Base-by-base conservation (phyloP, 1,140 invertebrate genomes). In the Rhyzopertha dominica region DNA sequence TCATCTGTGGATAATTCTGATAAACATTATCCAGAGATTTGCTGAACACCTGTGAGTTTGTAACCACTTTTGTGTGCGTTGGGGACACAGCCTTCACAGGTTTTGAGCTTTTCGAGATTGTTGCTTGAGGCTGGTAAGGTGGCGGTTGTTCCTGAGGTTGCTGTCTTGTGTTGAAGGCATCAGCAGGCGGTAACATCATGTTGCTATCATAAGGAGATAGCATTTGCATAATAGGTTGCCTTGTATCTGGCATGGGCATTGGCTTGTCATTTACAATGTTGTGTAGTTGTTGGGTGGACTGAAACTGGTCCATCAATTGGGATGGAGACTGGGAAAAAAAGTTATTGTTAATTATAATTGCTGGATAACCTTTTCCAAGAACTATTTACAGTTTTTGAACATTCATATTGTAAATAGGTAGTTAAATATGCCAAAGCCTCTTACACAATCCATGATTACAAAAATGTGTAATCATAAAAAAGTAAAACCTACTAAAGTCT, bases 91-190 rank as follows among this genome's bases (percentile, higher is more conserved):
- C 47, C 20, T 51, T 44, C 19, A 24, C 32, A 64, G 66, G 25
- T 63, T 66, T 52, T 61, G 70, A 40, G 67, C 66, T 49, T 73
- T 74, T 31, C 56, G 60, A 32, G 65, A 67, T 51, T 66, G 74
- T 49, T 71, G 69, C 30, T 66, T n/a, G n/a, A n/a, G 65, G 60
- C 63, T 67, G 49, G 41, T 47, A 50, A 32, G 44, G 7, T 31
- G 53, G 42, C 18, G 40, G 46, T 29, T 44, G 39, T 24, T n/a
- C 4, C 16, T n/a, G 29, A 5, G 29, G 4, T 14, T 4, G 29
- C 53, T 36, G 16, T n/a, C n/a, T n/a, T n/a, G n/a, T n/a, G n/a
- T n/a, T n/a, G n/a, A n/a, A n/a, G 17, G 17, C 34, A n/a, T 28
- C 23, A 12, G 35, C 26, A 24, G n/a, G n/a, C n/a, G n/a, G n/a